phyloP scores from a whole-genome alignment of 2,888 invertebrate genomes.

The Cryptocheilus praepositus region DNA sequence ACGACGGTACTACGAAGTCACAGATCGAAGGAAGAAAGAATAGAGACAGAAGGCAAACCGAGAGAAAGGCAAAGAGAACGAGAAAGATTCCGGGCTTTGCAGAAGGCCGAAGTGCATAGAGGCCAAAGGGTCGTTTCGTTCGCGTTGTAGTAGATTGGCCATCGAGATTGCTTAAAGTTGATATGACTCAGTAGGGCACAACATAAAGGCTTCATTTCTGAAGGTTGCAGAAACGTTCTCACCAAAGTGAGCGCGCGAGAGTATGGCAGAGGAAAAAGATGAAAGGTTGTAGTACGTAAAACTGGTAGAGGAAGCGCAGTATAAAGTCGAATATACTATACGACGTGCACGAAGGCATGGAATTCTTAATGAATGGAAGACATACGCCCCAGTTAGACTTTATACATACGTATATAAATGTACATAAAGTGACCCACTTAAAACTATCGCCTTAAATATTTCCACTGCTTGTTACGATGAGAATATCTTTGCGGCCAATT shows the following conservation, averaged over 20 bases:
- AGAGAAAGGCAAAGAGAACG: constrained; percentile 13
- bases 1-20: neutral
- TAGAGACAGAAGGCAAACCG: neutral
- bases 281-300: too few relatives aligned
- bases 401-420: too few relatives aligned
- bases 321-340: neutral
- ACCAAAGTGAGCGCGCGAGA: neutral
- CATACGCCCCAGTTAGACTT: too few relatives aligned
- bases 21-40: neutral
- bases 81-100: neutral
- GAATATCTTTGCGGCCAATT: too few relatives aligned
- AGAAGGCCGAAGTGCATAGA: neutral
- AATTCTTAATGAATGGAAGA: neutral
- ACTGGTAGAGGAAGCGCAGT: neutral
- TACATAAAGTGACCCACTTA: too few relatives aligned
- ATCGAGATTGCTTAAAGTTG: constrained; percentile 15
- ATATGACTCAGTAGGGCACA: constrained; percentile 10
- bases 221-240: neutral
- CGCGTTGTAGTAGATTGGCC: constrained; percentile 16
- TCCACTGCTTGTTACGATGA: too few relatives aligned
- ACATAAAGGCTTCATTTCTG: constrained; percentile 11
- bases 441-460: too few relatives aligned
- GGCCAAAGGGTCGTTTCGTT: constrained; percentile 4
- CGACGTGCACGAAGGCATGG: neutral
- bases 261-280: neutral